Conservation (phyloP, 2,888 invertebrate species). For the Ecliptopera silaceata region DNA sequence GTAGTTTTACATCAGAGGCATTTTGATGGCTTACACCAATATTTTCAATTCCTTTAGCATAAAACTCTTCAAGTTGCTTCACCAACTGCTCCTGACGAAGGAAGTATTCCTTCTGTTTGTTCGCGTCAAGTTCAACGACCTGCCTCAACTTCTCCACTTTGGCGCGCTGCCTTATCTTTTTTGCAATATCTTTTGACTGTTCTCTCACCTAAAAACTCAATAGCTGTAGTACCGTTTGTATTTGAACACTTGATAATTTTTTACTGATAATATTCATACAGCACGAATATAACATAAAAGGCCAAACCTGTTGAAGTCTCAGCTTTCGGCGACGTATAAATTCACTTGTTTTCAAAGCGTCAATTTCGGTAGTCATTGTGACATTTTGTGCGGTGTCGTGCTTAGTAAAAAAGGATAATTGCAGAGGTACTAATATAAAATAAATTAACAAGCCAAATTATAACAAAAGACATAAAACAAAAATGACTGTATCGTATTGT, state of each 20-base stretch:
- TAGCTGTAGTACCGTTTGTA: constrained; percentile 27
- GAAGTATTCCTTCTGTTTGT: constrained; percentile 67
- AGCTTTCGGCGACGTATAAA: constrained; percentile 72
- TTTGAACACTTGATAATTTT: constrained; percentile 23
- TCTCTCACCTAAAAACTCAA: constrained; percentile 72
- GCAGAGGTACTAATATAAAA: neutral
- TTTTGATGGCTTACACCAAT: constrained; percentile 66
- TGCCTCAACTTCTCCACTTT: constrained; percentile 67
- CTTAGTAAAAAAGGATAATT: neutral
- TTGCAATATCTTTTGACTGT: constrained; percentile 79
- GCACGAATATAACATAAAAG: constrained; percentile 10
- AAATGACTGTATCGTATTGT: neutral
- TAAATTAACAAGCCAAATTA: neutral
- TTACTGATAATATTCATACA: constrained; percentile 10
- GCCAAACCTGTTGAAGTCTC: constrained; percentile 75
- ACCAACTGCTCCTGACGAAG: constrained; percentile 68
- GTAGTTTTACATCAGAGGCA: constrained; percentile 51
- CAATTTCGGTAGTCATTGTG: constrained; percentile 71
- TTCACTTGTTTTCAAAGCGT: constrained; percentile 76
- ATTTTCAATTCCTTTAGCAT: constrained; percentile 60
- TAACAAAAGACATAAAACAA: neutral
- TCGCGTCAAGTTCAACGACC: constrained; percentile 56
- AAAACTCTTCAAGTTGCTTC: constrained; percentile 63
- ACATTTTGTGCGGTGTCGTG: constrained; percentile 35
- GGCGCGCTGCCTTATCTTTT: constrained; percentile 72